Conservation (phyloP, 1,140 invertebrate species). For the Atopsyche davidsoni region DNA sequence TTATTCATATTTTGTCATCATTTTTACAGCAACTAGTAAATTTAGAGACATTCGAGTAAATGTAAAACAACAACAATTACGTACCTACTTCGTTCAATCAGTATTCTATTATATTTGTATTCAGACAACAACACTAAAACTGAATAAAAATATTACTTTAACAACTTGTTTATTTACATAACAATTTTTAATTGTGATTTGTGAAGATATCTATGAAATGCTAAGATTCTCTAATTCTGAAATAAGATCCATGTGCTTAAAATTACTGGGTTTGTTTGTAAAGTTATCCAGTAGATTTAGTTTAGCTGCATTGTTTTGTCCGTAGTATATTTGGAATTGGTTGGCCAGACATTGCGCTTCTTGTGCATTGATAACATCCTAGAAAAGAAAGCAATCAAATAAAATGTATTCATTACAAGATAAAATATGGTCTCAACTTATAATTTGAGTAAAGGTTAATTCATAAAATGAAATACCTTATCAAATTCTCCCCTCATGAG, state of each 20-base stretch:
- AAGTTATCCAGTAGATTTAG: slow-evolving; percentile 64
- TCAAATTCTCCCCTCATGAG: slow-evolving; percentile 87
- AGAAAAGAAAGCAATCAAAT: slow-evolving; percentile 25
- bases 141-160: neutral
- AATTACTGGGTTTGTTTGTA: slow-evolving; percentile 63
- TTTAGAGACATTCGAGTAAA: too few relatives aligned
- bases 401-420: slow-evolving; percentile 4
- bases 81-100: too few relatives aligned
- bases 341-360: slow-evolving; percentile 83
- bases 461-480: slow-evolving; percentile 39
- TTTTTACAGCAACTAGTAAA: too few relatives aligned
- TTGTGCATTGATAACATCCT: slow-evolving; percentile 65
- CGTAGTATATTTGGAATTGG: slow-evolving; percentile 81
- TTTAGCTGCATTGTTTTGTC: slow-evolving; percentile 57
- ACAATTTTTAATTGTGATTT: neutral
- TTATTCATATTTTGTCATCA: too few relatives aligned
- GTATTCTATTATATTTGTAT: too few relatives aligned
- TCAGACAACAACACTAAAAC: too few relatives aligned
- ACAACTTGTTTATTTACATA: neutral
- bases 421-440: neutral
- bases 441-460: neutral
- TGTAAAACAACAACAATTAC: too few relatives aligned
- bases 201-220: slow-evolving; percentile 3
- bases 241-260: slow-evolving; percentile 80
- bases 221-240: slow-evolving; percentile 69